Percentiles rank a stretch among this genome's conserved stretches.
These are phyloP conservation scores for Ommatoiulus sabulosus DNA, from an alignment of 2,888 invertebrate species.

Conservation along the genomic window DNA sequence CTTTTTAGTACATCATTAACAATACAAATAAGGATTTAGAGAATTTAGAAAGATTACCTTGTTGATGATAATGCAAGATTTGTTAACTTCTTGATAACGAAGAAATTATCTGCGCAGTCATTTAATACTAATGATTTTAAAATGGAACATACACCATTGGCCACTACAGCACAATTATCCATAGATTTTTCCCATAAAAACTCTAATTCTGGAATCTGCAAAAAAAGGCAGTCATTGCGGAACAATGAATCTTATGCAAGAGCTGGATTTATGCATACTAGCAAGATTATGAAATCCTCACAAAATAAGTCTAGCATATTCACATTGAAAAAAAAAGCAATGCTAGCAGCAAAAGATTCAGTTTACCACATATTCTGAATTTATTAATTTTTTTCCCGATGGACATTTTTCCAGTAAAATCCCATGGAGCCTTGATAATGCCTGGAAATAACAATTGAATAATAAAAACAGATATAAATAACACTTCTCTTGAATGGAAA, in stretches of 20 bases:
- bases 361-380: neutral
- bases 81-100: slow-evolving; percentile 1
- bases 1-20: neutral
- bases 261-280: too few relatives aligned
- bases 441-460: neutral
- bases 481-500: too few relatives aligned
- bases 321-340: neutral
- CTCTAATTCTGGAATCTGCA: slow-evolving; percentile 18
- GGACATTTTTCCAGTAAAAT: neutral
- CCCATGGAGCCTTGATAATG: neutral
- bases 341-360: neutral
- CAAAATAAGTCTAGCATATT: neutral
- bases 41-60: neutral
- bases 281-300: neutral
- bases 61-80: neutral
- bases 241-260: too few relatives aligned
- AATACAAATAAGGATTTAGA: neutral
- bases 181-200: slow-evolving; percentile 3
- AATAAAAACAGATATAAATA: too few relatives aligned
- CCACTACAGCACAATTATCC: neutral
- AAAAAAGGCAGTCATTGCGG: too few relatives aligned
- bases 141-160: neutral
- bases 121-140: slow-evolving; percentile 20
- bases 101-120: neutral
- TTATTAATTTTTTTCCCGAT: slow-evolving; percentile 1